These are phyloP conservation scores for Potamilus streckersoni DNA, from an alignment of 1,140 invertebrate genomes.

Conservation along the genomic window DNA sequence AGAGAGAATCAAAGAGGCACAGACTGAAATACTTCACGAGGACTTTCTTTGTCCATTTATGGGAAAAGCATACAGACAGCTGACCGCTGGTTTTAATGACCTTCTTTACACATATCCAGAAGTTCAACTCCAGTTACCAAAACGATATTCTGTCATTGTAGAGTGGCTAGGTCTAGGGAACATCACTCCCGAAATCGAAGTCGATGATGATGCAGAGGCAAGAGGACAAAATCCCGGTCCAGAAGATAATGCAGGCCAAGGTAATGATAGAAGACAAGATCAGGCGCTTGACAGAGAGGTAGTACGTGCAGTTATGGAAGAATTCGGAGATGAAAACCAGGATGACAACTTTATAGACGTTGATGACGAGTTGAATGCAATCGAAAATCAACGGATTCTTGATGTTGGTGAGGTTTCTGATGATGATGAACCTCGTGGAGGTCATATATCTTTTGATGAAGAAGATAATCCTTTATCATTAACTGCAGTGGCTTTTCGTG, in stretches of 20 bases:
- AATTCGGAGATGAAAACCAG: conserved; percentile 4
- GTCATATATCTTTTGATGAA: conserved; percentile 15
- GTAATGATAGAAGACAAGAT: not conserved
- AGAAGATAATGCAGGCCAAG: too few species aligned
- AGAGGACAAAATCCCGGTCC: too few species aligned
- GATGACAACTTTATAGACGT: conserved; percentile 21
- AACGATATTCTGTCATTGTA: conserved; percentile 24
- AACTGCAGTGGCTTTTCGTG: conserved; percentile 14
- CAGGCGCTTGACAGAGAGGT: not conserved
- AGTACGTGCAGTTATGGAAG: not conserved
- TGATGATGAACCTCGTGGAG: not conserved
- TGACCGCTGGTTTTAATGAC: conserved; percentile 18
- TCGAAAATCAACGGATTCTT: conserved; percentile 20
- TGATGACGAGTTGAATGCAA: conserved; percentile 23
- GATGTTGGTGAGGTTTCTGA: conserved; percentile 11
- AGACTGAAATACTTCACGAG: conserved; percentile 46
- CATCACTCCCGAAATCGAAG: not conserved
- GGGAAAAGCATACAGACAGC: conserved; percentile 5
- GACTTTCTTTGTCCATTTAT: conserved; percentile 37
- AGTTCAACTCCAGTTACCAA: not conserved
- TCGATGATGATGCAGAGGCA: not conserved
- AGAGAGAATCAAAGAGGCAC: conserved; percentile 39
- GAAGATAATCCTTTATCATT: not conserved
- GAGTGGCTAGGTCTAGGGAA: conserved; percentile 39
- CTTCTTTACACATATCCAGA: conserved; percentile 10